Conservation (phyloP, 2,797 vertebrate genomes). For the Arnoldichthys spilopterus region DNA sequence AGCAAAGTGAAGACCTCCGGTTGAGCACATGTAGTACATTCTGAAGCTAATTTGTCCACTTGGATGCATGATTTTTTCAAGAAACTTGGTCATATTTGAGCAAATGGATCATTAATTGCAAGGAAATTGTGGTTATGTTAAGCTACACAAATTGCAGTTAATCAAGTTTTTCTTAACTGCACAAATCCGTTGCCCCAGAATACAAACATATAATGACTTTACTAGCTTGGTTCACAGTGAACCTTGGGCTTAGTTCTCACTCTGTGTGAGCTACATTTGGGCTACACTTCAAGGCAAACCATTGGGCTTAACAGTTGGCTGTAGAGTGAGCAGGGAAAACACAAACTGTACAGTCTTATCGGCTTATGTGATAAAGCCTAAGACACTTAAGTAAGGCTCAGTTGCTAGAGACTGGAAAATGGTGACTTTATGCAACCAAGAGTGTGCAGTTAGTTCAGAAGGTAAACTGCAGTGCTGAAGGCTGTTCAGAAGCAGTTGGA, state of each 20-base stretch:
- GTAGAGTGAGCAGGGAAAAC: not conserved
- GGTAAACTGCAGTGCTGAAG: not conserved
- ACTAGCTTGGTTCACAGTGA: too few relatives aligned
- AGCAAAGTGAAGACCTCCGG: too few relatives aligned
- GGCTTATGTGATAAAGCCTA: not conserved
- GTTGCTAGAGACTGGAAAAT: not conserved
- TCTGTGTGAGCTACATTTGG: too few relatives aligned
- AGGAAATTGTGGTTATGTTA: too few relatives aligned
- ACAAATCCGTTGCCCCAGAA: too few relatives aligned
- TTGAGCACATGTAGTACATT: too few relatives aligned
- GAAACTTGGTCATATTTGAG: too few relatives aligned
- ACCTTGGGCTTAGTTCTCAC: not conserved
- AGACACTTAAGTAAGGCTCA: not conserved
- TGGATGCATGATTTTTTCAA: too few relatives aligned
- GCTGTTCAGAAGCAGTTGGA: not conserved
- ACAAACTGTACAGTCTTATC: not conserved
- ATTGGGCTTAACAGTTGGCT: not conserved
- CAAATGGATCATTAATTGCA: too few relatives aligned
- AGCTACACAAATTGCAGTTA: too few relatives aligned
- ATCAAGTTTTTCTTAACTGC: not conserved
- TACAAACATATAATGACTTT: too few relatives aligned
- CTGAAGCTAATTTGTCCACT: too few relatives aligned
- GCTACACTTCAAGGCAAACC: not conserved
- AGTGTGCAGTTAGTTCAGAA: not conserved
- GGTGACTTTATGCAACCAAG: not conserved